A percentile compares a stretch with the other conserved stretches of the same genome.
Evolutionary conservation across 2,113 vertebrate species (phyloP).

Genomic region (Bambusicola thoracicus): DNA sequence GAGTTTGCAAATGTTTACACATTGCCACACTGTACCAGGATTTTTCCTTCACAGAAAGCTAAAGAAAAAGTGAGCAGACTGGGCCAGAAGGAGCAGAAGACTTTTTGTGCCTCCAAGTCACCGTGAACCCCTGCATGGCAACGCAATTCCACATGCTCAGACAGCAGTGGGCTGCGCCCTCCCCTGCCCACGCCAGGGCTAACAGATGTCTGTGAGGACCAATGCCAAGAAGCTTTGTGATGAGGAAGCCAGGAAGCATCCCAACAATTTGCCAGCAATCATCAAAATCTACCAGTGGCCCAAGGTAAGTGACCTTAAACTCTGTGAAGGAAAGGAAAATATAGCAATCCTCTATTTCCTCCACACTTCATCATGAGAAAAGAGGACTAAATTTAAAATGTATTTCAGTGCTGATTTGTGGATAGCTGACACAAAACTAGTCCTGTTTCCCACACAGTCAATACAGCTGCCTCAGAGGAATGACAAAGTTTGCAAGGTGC

Average conservation of each 20-base stretch:
- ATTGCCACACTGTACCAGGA: not conserved
- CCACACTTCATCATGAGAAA: not conserved
- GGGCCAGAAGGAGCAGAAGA: not conserved
- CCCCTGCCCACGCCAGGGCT: not conserved
- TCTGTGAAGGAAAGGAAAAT: not conserved
- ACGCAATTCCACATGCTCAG: not conserved
- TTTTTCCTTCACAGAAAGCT: not conserved
- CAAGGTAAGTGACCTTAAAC: not conserved
- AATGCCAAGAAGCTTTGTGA: not conserved
- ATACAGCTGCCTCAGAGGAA: not conserved
- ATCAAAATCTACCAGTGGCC: not conserved
- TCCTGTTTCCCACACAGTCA: not conserved
- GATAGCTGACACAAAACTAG: not conserved
- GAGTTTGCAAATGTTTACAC: not conserved
- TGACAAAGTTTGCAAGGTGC: accelerated
- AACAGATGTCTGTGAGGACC: not conserved
- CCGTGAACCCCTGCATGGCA: not conserved
- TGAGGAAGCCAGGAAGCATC: not conserved
- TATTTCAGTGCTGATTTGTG: not conserved
- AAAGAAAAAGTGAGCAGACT: not conserved
- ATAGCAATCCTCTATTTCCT: not conserved
- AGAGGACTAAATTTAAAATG: not conserved
- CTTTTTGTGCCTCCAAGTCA: not conserved
- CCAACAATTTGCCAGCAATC: not conserved
- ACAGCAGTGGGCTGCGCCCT: not conserved